These are phyloP conservation scores for Malurus elegans DNA, from an alignment of 2,113 vertebrate species.

Conservation along the genomic window DNA sequence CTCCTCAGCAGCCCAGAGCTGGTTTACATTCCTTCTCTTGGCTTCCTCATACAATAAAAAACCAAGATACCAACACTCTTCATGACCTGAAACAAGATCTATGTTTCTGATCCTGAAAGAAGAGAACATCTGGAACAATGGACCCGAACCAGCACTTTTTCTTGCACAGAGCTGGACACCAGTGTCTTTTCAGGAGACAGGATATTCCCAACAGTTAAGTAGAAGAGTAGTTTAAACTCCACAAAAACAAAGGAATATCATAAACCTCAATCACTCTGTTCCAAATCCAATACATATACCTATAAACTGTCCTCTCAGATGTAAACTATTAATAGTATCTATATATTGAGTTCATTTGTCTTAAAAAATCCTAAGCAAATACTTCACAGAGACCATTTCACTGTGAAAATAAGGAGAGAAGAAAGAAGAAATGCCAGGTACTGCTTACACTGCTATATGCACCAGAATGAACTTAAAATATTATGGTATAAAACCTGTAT, in stretches of 20 bases:
- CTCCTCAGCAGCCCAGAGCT: not conserved
- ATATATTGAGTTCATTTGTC: not conserved
- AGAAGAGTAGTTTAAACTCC: not conserved
- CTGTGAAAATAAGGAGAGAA: not conserved
- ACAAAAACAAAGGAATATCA: not conserved
- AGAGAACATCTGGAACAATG: not conserved
- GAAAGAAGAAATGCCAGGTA: not conserved
- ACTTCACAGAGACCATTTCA: not conserved
- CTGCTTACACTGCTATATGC: not conserved
- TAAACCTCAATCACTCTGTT: not conserved
- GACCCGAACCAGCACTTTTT: not conserved
- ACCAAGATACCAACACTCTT: not conserved
- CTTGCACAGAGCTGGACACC: not conserved
- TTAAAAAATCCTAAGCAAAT: not conserved
- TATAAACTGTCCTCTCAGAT: not conserved
- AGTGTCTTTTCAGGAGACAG: not conserved
- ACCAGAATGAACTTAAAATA: conserved; percentile 28
- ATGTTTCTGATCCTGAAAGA: not conserved
- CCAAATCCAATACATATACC: not conserved
- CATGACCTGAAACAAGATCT: not conserved
- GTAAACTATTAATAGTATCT: not conserved
- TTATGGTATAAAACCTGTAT: not conserved
- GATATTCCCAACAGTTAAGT: not conserved
- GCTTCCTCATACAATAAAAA: not conserved
- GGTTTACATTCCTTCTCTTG: not conserved